A percentile compares a stretch with the other conserved stretches of the same genome.
phyloP scores from a whole-genome alignment of 1,140 invertebrate species.

The Drusus annulatus region DNA sequence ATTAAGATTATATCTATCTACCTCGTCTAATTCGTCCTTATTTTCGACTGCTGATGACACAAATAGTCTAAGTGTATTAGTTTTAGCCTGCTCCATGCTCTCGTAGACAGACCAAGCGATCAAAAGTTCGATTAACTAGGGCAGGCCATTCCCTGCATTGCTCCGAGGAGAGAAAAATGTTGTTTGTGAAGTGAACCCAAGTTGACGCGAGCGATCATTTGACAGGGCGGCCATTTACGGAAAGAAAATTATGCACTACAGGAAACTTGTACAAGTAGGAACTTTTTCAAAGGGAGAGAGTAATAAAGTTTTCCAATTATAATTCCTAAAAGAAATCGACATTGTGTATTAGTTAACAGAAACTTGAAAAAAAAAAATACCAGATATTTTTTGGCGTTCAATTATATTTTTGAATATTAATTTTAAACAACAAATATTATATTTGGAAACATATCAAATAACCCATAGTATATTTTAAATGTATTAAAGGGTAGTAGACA shows the following conservation, averaged over 20 bases:
- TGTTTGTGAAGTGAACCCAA: constrained; percentile 65
- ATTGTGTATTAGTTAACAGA: too few relatives aligned
- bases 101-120: constrained; percentile 61
- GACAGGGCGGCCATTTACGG: constrained; percentile 50
- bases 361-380: too few relatives aligned
- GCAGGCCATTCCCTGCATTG: constrained; percentile 72
- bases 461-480: too few relatives aligned
- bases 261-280: constrained; percentile 21
- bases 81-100: constrained; percentile 75
- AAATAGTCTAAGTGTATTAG: constrained; percentile 73
- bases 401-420: too few relatives aligned
- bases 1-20: constrained; percentile 74
- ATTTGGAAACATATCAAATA: too few relatives aligned
- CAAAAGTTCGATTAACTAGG: constrained; percentile 69
- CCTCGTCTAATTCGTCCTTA: constrained; percentile 88
- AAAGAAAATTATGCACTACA: constrained; percentile 29
- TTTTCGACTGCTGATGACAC: constrained; percentile 77
- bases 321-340: too few relatives aligned
- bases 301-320: too few relatives aligned
- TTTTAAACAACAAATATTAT: too few relatives aligned
- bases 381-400: too few relatives aligned
- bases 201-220: constrained; percentile 50
- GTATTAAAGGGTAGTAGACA: too few relatives aligned
- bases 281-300: neutral
- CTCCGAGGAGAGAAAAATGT: constrained; percentile 71